phyloP scores from a whole-genome alignment of 2,797 vertebrate genomes.

The Sebastiscus tertius region DNA sequence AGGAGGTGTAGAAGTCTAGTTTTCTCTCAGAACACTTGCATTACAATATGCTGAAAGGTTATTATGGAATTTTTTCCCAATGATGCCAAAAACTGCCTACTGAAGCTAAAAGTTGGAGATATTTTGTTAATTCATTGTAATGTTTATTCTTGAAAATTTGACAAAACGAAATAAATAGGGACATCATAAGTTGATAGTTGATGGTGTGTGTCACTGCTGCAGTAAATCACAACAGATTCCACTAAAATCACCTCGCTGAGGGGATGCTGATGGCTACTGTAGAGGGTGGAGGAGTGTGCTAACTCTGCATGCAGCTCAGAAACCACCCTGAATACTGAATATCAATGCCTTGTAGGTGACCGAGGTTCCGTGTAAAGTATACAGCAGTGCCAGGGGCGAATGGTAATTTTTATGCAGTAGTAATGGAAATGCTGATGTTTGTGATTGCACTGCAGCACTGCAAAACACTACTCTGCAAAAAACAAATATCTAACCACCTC shows the following conservation, averaged over 20 bases:
- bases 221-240: slow-evolving; percentile 20
- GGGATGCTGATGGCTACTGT: slow-evolving; percentile 21
- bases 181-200: neutral
- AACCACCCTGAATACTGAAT: slow-evolving; percentile 62
- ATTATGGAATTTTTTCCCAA: too few species aligned
- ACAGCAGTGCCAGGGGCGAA: slow-evolving; percentile 33
- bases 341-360: slow-evolving; percentile 65
- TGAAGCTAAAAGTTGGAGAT: neutral
- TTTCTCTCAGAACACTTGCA: too few species aligned
- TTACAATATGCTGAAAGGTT: neutral
- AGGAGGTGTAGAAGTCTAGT: too few species aligned
- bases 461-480: slow-evolving; percentile 38
- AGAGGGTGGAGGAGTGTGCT: slow-evolving; percentile 21
- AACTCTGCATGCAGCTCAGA: slow-evolving; percentile 56
- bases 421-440: slow-evolving; percentile 60
- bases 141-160: neutral
- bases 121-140: neutral
- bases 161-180: neutral
- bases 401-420: slow-evolving; percentile 52
- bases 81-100: neutral
- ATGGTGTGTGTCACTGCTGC: slow-evolving; percentile 20
- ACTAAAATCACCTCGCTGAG: slow-evolving; percentile 4
- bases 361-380: slow-evolving; percentile 43
- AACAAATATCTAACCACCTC: neutral
- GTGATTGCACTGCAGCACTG: slow-evolving; percentile 35